phyloP scores from a whole-genome alignment of 2,797 vertebrate species.

The Tinamus major region DNA sequence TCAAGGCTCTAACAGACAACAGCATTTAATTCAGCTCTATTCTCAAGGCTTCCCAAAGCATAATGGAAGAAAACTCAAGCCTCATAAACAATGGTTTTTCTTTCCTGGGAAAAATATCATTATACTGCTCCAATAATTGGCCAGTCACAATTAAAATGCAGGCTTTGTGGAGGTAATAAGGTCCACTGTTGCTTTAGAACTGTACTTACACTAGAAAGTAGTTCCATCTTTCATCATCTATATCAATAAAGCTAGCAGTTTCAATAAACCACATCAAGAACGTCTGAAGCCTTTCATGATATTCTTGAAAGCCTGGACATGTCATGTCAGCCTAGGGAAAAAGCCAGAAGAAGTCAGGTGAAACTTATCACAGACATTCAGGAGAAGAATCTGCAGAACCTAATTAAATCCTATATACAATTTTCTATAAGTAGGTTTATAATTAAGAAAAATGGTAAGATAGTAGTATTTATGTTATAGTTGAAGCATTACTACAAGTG shows the following conservation, averaged over 20 bases:
- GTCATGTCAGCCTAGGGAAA: constrained; percentile 90
- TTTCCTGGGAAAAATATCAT: constrained; percentile 96
- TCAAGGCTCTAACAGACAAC: constrained; percentile 98
- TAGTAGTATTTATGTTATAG: background rate
- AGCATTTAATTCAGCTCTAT: constrained; percentile 98
- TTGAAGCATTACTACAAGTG: background rate
- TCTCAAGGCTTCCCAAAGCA: constrained; percentile 87
- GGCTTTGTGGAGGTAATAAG: constrained; percentile 91
- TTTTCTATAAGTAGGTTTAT: constrained; percentile 39
- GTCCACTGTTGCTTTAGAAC: constrained; percentile 91
- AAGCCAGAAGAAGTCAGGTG: constrained; percentile 84
- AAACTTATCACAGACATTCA: constrained; percentile 76
- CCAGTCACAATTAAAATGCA: constrained; percentile 87
- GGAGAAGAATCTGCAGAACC: constrained; percentile 49
- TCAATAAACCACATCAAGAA: constrained; percentile 99
- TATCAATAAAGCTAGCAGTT: constrained; percentile 97
- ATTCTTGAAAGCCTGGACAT: constrained; percentile 94
- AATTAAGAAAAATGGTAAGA: background rate
- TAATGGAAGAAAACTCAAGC: constrained; percentile 93
- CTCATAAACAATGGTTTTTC: constrained; percentile 96
- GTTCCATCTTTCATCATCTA: constrained; percentile 98
- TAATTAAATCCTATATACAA: constrained; percentile 68
- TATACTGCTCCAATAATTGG: constrained; percentile 98
- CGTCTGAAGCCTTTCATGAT: constrained; percentile 96
- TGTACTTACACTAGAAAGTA: constrained; percentile 99